Evolutionary conservation across 2,888 invertebrate species (phyloP).

Genomic region (Lithophane ornitopus): DNA sequence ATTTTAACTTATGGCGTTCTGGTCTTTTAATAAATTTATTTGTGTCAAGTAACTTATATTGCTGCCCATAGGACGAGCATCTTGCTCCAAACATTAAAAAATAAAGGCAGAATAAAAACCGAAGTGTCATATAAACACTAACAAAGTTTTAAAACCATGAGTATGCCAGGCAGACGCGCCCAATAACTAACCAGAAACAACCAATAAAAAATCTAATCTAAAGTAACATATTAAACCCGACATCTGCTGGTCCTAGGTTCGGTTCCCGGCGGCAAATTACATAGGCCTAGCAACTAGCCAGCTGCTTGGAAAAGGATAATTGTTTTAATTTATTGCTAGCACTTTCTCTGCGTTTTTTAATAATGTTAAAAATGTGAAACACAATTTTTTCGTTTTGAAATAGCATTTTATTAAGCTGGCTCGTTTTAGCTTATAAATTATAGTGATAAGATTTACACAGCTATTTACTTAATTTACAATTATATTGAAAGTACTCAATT

Average conservation of each 20-base stretch:
- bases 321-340: slow-evolving; percentile 51
- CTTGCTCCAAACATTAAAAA: slow-evolving; percentile 12
- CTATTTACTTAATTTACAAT: slow-evolving; percentile 3
- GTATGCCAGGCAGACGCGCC: not conserved
- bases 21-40: slow-evolving; percentile 1
- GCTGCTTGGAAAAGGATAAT: slow-evolving; percentile 55
- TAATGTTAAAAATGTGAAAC: slow-evolving; percentile 32
- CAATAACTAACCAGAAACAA: slow-evolving; percentile 39
- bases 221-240: slow-evolving; percentile 37
- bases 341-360: slow-evolving; percentile 51
- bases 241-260: slow-evolving; percentile 63
- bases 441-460: not conserved
- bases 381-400: slow-evolving; percentile 8
- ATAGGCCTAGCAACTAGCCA: slow-evolving; percentile 57
- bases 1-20: not conserved
- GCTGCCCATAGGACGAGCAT: not conserved
- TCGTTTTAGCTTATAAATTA: slow-evolving; percentile 24
- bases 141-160: slow-evolving; percentile 10
- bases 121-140: slow-evolving; percentile 15
- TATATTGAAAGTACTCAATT: not conserved
- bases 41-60: not conserved
- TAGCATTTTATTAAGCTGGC: slow-evolving; percentile 3
- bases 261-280: slow-evolving; percentile 61
- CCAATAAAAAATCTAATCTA: slow-evolving; percentile 56
- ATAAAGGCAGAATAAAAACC: slow-evolving; percentile 17